Conservation (phyloP, 2,888 invertebrate species). For the Cheilosia impressa region DNA sequence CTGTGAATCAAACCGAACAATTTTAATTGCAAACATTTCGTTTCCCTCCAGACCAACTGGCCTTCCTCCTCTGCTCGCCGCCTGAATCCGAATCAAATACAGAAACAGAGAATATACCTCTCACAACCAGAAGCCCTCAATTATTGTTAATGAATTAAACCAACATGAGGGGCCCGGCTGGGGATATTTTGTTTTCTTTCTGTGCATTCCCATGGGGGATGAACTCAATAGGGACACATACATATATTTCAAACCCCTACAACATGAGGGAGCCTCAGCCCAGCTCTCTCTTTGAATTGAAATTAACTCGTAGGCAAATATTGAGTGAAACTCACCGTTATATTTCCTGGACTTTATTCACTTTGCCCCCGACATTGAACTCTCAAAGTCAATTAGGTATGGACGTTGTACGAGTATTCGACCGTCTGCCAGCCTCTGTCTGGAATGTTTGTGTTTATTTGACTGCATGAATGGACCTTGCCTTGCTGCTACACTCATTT, state of each 20-base stretch:
- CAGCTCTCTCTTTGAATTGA: constrained; percentile 5
- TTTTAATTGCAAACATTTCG: constrained; percentile 35
- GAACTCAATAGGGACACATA: background rate
- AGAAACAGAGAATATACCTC: background rate
- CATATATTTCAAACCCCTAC: no score
- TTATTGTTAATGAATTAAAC: constrained; percentile 59
- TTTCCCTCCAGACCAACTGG: background rate
- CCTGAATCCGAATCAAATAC: constrained; percentile 1
- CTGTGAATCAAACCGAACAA: constrained; percentile 8
- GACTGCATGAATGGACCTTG: constrained; percentile 60
- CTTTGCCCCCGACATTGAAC: constrained; percentile 55
- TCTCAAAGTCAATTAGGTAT: constrained; percentile 54
- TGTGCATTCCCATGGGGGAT: background rate
- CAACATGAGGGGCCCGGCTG: constrained; percentile 7
- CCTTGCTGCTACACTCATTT: constrained; percentile 43
- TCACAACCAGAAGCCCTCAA: constrained; percentile 30
- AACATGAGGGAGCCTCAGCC: no score
- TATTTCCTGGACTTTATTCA: constrained; percentile 65
- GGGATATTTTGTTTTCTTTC: background rate
- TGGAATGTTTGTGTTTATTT: constrained; percentile 62
- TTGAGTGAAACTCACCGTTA: constrained; percentile 56
- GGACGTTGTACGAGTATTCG: background rate
- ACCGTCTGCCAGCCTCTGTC: background rate
- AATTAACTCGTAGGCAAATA: constrained; percentile 51
- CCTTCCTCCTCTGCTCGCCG: background rate